Evolutionary conservation across 1,140 invertebrate species (phyloP), one percentile per base, ranked within the genome.

Genomic region (Nylanderia fulva): DNA sequence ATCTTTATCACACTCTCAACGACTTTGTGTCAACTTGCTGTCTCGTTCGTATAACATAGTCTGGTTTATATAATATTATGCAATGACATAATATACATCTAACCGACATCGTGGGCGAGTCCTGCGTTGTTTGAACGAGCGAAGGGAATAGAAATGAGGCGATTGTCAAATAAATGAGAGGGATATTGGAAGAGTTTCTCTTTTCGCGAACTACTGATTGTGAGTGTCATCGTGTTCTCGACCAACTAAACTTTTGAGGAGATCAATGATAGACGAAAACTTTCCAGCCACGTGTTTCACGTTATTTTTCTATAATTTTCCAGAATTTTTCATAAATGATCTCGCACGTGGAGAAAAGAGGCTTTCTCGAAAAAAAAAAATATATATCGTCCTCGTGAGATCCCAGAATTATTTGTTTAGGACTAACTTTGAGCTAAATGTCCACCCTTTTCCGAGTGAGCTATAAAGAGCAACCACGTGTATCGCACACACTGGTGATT

Each of bases 381-480:
- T n/a, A n/a, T n/a, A n/a, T n/a, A 45, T 58, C 0, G 60, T 15
- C 0, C 68, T 84, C 42, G 15, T 88, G 1, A 18, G 1, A 18
- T 75, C 0, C 42, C 54, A 24, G 84, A 64, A 52, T 48, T 90
- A 89, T 60, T 86, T 71, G 11, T 72, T 83, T n/a, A n/a, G n/a
- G 8, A 63, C 48, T 54, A 56, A 18, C 24, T 33, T 1, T 13
- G n/a, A 11, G 52, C 42, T n/a, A 2, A 2, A 11, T 27, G 24
- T 33, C 13, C 13, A 33, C 45, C 8, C 7, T 0, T 52, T 27
- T 48, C 4, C 45, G 18, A 48, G 8, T 11, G 42, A 48, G 18
- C 48, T 24, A n/a, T 24, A 7, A 3, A 15, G 9, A 21, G 15
- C 21, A 75, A n/a, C 7, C 21, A 7, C 45, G 33, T 63, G 18